These are phyloP conservation scores for Palythoa caribaeorum DNA, from an alignment of 92 coral and sea anemone species.

Conservation along the genomic window DNA sequence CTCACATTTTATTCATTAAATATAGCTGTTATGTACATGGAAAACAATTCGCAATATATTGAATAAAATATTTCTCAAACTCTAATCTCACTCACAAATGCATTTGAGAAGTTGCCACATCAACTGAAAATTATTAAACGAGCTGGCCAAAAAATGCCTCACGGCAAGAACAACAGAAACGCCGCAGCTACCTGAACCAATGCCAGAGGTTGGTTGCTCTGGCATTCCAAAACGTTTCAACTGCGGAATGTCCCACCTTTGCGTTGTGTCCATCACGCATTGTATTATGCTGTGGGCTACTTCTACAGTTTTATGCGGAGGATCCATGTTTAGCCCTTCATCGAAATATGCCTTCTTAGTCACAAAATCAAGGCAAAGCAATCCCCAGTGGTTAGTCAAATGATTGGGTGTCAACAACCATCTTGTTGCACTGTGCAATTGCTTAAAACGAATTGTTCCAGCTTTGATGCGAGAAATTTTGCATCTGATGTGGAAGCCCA, in stretches of 20 bases:
- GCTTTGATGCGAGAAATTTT: conserved; percentile 34
- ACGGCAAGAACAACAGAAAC: conserved; percentile 47
- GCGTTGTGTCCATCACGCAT: background rate
- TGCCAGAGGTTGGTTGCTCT: conserved; percentile 44
- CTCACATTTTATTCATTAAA: background rate
- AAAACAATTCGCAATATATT: background rate
- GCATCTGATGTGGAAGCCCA: conserved; percentile 57
- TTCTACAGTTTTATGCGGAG: background rate
- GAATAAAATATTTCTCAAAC: background rate
- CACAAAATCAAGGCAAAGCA: conserved; percentile 8
- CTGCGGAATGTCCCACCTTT: background rate
- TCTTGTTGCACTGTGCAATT: conserved; percentile 11
- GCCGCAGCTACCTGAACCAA: conserved; percentile 58
- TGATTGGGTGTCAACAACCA: conserved; percentile 23
- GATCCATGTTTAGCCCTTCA: background rate
- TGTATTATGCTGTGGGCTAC: conserved; percentile 1
- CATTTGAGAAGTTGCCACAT: conserved; percentile 4
- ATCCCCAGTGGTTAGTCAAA: conserved; percentile 19
- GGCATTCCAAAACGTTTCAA: conserved; percentile 61
- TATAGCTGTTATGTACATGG: background rate
- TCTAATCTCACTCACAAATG: background rate
- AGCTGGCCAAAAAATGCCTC: conserved; percentile 14
- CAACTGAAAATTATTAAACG: background rate
- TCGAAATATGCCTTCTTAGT: background rate
- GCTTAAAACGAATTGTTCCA: conserved; percentile 23